Conservation (phyloP, 2,888 invertebrate genomes). For the Erebia epiphron region DNA sequence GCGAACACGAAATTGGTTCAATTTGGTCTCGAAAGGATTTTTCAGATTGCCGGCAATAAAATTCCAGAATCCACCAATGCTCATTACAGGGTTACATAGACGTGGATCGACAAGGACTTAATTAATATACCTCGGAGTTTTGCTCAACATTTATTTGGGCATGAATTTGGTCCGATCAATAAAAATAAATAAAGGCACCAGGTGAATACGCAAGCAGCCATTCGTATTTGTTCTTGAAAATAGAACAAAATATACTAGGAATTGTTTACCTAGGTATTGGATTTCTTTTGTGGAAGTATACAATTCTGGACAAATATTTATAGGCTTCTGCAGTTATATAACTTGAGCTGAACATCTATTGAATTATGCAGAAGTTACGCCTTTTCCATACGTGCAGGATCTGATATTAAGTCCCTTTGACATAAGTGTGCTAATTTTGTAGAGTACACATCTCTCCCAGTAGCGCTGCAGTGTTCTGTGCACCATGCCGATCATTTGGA, state of each 20-base stretch:
- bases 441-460: too few relatives aligned
- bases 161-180: background rate
- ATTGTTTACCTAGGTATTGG: background rate
- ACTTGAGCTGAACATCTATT: background rate
- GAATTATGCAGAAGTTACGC: too few relatives aligned
- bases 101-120: background rate
- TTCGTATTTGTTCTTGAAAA: background rate
- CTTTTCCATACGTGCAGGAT: too few relatives aligned
- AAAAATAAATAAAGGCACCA: background rate
- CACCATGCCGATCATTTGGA: too few relatives aligned
- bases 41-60: conserved; percentile 27
- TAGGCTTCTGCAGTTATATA: background rate
- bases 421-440: too few relatives aligned
- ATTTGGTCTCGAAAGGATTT: conserved; percentile 30
- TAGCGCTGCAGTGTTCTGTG: too few relatives aligned
- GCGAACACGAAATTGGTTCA: conserved; percentile 11
- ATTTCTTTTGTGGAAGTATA: background rate
- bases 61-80: background rate
- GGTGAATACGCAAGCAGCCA: background rate
- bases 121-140: background rate
- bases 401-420: too few relatives aligned
- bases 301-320: background rate
- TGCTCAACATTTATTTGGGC: background rate
- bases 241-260: background rate
- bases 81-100: background rate